phyloP scores from a whole-genome alignment of 2,888 invertebrate genomes.

The Sepiola atlantica region DNA sequence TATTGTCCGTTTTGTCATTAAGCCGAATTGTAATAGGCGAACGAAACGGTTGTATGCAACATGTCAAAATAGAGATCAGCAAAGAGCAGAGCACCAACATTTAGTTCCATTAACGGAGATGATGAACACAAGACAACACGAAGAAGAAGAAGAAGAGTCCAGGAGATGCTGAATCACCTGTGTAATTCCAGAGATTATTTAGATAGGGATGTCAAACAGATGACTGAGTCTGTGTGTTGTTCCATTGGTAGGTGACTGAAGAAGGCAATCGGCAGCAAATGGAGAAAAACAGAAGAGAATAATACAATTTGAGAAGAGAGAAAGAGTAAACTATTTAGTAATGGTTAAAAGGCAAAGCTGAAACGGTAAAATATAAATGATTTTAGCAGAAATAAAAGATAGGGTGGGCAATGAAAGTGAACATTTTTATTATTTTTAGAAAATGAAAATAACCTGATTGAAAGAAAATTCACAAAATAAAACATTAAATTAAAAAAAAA shows the following conservation, averaged over 20 bases:
- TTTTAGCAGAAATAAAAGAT: no score
- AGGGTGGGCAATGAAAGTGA: no score
- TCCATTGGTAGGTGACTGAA: constrained; percentile 44
- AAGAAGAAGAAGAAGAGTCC: background rate
- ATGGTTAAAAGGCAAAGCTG: background rate
- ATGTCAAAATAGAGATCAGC: background rate
- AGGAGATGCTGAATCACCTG: background rate
- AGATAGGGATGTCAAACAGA: constrained; percentile 43
- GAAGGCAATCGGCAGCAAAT: constrained; percentile 24
- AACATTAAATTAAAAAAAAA: no score
- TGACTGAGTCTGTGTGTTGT: constrained; percentile 46
- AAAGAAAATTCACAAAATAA: no score
- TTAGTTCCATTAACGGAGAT: background rate
- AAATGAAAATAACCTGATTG: no score
- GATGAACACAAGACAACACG: background rate
- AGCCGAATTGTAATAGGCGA: no score
- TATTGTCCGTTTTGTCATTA: no score
- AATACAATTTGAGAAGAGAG: background rate
- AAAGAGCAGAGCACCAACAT: background rate
- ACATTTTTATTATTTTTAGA: no score
- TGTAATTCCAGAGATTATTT: constrained; percentile 39
- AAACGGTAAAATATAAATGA: background rate
- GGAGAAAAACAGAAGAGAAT: background rate
- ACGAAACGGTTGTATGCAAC: background rate
- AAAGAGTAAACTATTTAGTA: background rate